Conservation (phyloP, 2,113 vertebrate genomes). For the Rissa tridactyla region DNA sequence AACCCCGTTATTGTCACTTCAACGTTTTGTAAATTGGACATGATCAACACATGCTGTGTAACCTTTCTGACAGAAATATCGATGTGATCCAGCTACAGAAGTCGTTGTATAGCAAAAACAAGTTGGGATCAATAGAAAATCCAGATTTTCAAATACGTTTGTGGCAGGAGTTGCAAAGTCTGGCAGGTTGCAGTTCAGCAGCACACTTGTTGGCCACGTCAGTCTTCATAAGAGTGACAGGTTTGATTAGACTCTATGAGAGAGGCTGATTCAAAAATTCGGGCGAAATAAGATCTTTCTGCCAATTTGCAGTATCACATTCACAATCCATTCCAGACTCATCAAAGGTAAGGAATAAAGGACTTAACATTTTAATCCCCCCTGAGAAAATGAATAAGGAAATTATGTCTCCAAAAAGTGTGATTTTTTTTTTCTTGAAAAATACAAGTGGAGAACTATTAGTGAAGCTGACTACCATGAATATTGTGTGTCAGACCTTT, state of each 20-base stretch:
- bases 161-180: background rate
- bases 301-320: background rate
- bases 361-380: slow-evolving; percentile 31
- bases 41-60: background rate
- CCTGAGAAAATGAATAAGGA: slow-evolving; percentile 34
- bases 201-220: slow-evolving; percentile 39
- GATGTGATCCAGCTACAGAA: background rate
- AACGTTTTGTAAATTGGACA: background rate
- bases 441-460: background rate
- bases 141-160: background rate
- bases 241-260: slow-evolving; percentile 50
- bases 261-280: slow-evolving; percentile 25
- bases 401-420: slow-evolving; percentile 9
- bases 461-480: background rate
- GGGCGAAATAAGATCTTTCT: slow-evolving; percentile 14
- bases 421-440: background rate
- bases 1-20: background rate
- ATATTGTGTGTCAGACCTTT: background rate
- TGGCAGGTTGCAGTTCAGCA: slow-evolving; percentile 49
- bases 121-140: slow-evolving; percentile 35
- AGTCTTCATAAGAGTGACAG: slow-evolving; percentile 52
- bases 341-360: slow-evolving; percentile 36
- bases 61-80: background rate
- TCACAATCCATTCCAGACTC: slow-evolving; percentile 3
- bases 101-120: background rate